phyloP scores from a whole-genome alignment of 1,140 invertebrate genomes.

The Drosophila asahinai region DNA sequence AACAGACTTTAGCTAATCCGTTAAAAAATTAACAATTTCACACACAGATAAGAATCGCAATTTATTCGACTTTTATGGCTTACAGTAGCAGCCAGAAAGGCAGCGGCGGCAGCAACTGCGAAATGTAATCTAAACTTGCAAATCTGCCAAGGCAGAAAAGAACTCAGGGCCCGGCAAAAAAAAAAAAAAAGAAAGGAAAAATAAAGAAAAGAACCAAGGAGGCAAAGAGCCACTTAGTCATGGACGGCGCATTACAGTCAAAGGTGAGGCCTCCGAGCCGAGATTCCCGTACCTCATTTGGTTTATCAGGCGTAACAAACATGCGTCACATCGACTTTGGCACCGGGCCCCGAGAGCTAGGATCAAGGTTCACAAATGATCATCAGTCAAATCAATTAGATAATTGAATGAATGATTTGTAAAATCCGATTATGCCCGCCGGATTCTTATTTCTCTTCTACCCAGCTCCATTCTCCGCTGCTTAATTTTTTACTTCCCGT shows the following conservation, averaged over 20 bases:
- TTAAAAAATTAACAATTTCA: slow-evolving; percentile 59
- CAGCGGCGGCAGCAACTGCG: slow-evolving; percentile 8
- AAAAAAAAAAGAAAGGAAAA: neutral
- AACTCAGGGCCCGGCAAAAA: slow-evolving; percentile 20
- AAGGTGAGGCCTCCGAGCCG: slow-evolving; percentile 53
- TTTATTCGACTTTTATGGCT: slow-evolving; percentile 54
- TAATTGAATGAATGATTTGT: slow-evolving; percentile 83
- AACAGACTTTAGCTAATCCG: slow-evolving; percentile 24
- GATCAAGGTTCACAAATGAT: slow-evolving; percentile 77
- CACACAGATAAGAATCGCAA: slow-evolving; percentile 57
- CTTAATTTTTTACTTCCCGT: slow-evolving; percentile 20
- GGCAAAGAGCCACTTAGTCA: slow-evolving; percentile 65
- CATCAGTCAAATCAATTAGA: slow-evolving; percentile 82
- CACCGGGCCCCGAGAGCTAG: slow-evolving; percentile 39
- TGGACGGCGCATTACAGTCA: slow-evolving; percentile 58
- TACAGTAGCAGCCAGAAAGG: slow-evolving; percentile 37
- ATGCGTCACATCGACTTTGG: slow-evolving; percentile 73
- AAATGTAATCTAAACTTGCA: slow-evolving; percentile 52
- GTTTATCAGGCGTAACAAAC: slow-evolving; percentile 77
- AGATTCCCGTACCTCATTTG: slow-evolving; percentile 49
- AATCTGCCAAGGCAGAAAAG: slow-evolving; percentile 31
- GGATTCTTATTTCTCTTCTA: slow-evolving; percentile 22
- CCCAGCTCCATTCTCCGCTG: slow-evolving; percentile 13
- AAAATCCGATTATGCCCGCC: slow-evolving; percentile 75
- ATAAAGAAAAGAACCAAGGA: slow-evolving; percentile 26